Evolutionary conservation across 2,797 vertebrate species (phyloP).

Genomic region (Acrocephalus scirpaceus): DNA sequence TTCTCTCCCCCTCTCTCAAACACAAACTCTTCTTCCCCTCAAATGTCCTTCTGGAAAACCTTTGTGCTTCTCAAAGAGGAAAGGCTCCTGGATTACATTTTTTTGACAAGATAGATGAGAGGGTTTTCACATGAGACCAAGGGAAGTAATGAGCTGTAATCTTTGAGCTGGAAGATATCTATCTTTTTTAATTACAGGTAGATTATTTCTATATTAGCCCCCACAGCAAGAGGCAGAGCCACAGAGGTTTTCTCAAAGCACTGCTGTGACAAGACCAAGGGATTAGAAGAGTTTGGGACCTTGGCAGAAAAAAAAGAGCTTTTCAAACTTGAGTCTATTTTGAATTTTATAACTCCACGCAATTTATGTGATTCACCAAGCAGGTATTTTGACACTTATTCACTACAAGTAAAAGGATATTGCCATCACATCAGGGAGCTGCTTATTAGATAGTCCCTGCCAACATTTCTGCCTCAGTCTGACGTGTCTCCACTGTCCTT

Average conservation of each 20-base stretch:
- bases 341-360: neutral
- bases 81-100: conserved; percentile 5
- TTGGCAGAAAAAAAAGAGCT: neutral
- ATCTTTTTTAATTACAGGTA: conserved; percentile 65
- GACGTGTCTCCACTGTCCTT: neutral
- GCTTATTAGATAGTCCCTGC: neutral
- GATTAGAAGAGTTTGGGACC: neutral
- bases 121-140: conserved; percentile 49
- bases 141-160: conserved; percentile 63
- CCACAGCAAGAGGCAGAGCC: neutral
- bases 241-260: neutral
- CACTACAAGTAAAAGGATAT: neutral
- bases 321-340: neutral
- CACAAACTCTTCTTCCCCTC: neutral
- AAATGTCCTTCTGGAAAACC: neutral
- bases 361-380: neutral
- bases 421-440: neutral
- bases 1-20: neutral
- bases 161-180: conserved; percentile 41
- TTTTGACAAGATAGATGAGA: conserved; percentile 64
- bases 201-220: conserved; percentile 48
- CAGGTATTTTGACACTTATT: neutral
- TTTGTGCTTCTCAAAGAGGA: neutral
- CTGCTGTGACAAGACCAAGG: neutral
- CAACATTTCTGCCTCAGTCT: neutral